Conservation (phyloP, 2,113 vertebrate species). For the Gymnobelideus leadbeateri region DNA sequence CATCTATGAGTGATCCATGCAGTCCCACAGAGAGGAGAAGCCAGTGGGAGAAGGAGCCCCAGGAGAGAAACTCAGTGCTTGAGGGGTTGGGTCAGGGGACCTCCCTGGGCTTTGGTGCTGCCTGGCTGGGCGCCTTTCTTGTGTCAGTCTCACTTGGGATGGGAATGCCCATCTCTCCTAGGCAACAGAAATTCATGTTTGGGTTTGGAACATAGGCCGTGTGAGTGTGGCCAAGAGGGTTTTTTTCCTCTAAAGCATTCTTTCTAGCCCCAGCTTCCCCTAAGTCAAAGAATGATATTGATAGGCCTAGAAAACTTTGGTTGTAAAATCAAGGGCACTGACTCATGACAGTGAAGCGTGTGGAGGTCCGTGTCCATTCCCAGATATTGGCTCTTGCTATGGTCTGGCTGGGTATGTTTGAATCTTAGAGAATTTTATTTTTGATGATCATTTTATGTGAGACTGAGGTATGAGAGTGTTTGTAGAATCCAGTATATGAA, state of each 20-base stretch:
- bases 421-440: neutral
- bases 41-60: neutral
- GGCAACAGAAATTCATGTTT: conserved; percentile 18
- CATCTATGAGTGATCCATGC: neutral
- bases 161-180: neutral
- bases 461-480: neutral
- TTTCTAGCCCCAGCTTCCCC: neutral
- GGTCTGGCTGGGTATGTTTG: neutral
- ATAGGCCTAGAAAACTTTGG: neutral
- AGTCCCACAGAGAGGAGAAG: neutral
- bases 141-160: neutral
- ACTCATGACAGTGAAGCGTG: neutral
- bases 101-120: neutral
- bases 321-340: neutral
- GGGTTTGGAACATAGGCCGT: conserved; percentile 33
- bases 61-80: neutral
- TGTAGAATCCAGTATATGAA: neutral
- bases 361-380: neutral
- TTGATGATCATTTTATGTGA: neutral
- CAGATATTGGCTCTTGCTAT: neutral
- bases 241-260: conserved; percentile 40
- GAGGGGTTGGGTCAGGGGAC: neutral
- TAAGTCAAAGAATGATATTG: neutral
- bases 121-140: neutral
- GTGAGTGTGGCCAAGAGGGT: neutral